Percentiles rank a stretch among this genome's conserved stretches.
Evolutionary conservation across 2,113 vertebrate genomes (phyloP).

Genomic region (Tor tambroides): DNA sequence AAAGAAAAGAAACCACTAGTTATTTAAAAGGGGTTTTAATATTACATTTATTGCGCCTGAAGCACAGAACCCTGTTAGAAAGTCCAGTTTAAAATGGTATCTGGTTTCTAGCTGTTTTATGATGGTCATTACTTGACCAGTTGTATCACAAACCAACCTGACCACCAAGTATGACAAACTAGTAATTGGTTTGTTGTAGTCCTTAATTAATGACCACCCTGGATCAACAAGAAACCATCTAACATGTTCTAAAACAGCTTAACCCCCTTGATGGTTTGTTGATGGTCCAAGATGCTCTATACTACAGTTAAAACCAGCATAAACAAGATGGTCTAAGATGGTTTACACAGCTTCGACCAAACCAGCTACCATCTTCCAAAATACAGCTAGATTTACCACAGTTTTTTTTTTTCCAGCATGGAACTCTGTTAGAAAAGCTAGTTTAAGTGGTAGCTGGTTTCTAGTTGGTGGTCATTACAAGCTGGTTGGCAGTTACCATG

Average conservation of each 20-base stretch:
- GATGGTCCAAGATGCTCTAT: not conserved
- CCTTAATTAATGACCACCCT: not conserved
- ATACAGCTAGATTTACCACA: not conserved
- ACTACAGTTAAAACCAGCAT: not conserved
- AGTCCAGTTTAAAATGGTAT: not conserved
- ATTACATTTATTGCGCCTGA: not conserved
- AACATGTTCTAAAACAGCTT: not conserved
- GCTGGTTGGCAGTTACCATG: not conserved
- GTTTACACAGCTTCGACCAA: not conserved
- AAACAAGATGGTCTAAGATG: not conserved
- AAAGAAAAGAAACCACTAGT: not conserved
- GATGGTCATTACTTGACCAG: not conserved
- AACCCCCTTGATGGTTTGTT: not conserved
- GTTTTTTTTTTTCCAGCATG: not conserved
- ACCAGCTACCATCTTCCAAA: not conserved
- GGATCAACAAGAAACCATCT: not conserved
- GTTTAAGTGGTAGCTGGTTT: slow-evolving; percentile 4
- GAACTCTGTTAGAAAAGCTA: not conserved
- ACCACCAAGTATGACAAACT: not conserved
- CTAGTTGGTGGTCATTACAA: not conserved
- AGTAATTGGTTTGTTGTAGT: not conserved
- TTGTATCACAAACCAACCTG: not conserved
- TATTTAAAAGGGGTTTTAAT: not conserved
- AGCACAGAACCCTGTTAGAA: not conserved
- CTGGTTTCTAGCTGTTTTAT: not conserved